A percentile compares a stretch with the other conserved stretches of the same genome.
These are phyloP conservation scores for Escarpia spicata DNA, from an alignment of 2,888 invertebrate species.

Conservation along the genomic window DNA sequence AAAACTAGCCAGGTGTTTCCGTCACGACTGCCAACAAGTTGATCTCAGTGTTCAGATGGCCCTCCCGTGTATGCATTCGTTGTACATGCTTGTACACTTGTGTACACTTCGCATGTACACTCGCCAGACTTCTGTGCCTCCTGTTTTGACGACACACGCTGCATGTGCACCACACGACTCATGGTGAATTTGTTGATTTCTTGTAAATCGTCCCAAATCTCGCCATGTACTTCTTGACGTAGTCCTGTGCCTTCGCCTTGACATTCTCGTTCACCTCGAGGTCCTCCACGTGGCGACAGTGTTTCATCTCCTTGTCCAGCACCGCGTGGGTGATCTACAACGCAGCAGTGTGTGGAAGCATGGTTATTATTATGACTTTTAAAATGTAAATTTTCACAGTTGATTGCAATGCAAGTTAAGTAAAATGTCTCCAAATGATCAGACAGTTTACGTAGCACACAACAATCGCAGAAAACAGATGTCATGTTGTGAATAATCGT, in stretches of 20 bases:
- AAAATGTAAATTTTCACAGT: background rate
- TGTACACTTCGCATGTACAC: background rate
- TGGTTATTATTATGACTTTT: background rate
- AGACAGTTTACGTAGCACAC: too few species aligned
- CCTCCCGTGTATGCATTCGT: background rate
- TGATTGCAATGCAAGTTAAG: too few species aligned
- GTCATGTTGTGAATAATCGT: background rate
- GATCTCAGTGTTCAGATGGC: background rate
- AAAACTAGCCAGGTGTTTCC: background rate
- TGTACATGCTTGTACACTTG: too few species aligned
- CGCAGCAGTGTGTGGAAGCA: background rate
- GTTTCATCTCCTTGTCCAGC: constrained; percentile 92
- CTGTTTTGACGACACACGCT: background rate
- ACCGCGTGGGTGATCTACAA: constrained; percentile 92
- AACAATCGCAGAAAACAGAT: too few species aligned
- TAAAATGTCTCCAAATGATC: too few species aligned
- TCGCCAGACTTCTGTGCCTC: background rate
- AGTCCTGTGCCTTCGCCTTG: constrained; percentile 93
- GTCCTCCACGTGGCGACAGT: constrained; percentile 86
- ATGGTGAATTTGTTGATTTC: constrained; percentile 21
- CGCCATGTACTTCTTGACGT: constrained; percentile 94
- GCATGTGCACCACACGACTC: background rate
- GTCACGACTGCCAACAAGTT: background rate
- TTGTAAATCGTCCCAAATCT: constrained; percentile 86
- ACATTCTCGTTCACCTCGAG: constrained; percentile 89